Evolutionary conservation across 2,113 vertebrate genomes (phyloP).

Genomic region (Lepidothrix coronata): DNA sequence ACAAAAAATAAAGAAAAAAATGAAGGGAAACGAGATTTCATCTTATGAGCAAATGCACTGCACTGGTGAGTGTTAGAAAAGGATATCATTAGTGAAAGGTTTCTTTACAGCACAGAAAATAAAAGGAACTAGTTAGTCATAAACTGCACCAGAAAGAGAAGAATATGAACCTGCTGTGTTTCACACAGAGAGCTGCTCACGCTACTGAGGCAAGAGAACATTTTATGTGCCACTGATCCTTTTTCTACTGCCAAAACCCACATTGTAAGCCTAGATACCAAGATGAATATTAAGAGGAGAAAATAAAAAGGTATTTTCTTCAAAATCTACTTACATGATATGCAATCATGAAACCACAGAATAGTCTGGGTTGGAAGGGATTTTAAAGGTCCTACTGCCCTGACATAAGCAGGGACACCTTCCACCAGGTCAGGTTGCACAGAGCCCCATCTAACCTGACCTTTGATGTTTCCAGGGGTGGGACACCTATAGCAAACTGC

Average conservation of each 20-base stretch:
- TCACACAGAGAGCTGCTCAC: background rate
- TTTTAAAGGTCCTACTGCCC: fast-evolving
- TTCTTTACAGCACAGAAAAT: background rate
- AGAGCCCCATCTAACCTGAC: background rate
- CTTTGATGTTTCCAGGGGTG: background rate
- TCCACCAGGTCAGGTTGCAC: background rate
- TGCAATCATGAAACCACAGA: fast-evolving
- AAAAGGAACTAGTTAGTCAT: background rate
- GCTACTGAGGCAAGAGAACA: background rate
- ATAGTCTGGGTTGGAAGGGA: background rate
- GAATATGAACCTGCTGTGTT: background rate
- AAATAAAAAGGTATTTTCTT: background rate
- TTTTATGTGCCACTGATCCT: background rate
- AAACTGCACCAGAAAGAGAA: background rate
- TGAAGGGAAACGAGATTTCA: background rate
- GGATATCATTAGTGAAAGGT: background rate
- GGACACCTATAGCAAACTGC: fast-evolving
- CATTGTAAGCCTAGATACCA: background rate
- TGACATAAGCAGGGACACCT: background rate
- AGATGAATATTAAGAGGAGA: background rate
- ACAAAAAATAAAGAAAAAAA: background rate
- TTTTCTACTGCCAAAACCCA: background rate
- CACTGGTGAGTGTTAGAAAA: background rate
- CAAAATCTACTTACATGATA: fast-evolving
- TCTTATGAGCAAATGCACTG: background rate